Conservation (phyloP, 2,888 invertebrate species). For the Orthonychiurus folsomi region DNA sequence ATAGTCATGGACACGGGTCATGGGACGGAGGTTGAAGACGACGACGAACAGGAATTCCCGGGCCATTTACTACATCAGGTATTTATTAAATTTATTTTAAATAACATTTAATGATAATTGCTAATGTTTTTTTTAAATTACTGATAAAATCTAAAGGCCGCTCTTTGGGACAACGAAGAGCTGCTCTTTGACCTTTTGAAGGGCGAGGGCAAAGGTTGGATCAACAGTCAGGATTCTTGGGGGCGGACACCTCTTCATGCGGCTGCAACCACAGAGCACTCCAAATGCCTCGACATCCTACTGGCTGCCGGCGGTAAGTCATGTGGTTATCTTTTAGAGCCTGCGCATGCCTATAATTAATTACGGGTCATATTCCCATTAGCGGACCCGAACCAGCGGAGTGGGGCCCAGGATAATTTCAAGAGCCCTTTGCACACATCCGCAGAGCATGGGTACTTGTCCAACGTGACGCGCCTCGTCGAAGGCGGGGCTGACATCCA, state of each 20-base stretch:
- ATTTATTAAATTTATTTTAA: constrained; percentile 22
- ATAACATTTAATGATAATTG: not conserved
- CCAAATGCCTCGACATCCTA: constrained; percentile 63
- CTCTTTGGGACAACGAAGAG: constrained; percentile 80
- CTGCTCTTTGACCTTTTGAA: constrained; percentile 68
- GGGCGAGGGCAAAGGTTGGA: constrained; percentile 55
- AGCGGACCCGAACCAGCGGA: constrained; percentile 60
- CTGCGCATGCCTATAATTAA: not conserved
- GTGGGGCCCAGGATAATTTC: constrained; percentile 47
- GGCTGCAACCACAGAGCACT: constrained; percentile 61
- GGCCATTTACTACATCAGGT: constrained; percentile 69
- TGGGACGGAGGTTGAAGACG: constrained; percentile 2
- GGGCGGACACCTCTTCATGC: constrained; percentile 61
- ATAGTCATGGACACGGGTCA: no score
- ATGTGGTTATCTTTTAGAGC: not conserved
- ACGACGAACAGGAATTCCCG: constrained; percentile 53
- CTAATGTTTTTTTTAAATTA: constrained; percentile 29
- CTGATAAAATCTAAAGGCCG: no score
- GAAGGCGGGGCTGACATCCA: constrained; percentile 58
- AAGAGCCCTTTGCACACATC: constrained; percentile 73
- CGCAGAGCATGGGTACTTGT: constrained; percentile 66
- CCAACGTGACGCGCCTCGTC: constrained; percentile 59
- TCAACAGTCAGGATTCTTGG: constrained; percentile 64
- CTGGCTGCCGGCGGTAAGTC: constrained; percentile 55
- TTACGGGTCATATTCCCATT: not conserved